These are phyloP conservation scores for Melinaea menophilus DNA, from an alignment of 2,888 invertebrate genomes.

Conservation along the genomic window DNA sequence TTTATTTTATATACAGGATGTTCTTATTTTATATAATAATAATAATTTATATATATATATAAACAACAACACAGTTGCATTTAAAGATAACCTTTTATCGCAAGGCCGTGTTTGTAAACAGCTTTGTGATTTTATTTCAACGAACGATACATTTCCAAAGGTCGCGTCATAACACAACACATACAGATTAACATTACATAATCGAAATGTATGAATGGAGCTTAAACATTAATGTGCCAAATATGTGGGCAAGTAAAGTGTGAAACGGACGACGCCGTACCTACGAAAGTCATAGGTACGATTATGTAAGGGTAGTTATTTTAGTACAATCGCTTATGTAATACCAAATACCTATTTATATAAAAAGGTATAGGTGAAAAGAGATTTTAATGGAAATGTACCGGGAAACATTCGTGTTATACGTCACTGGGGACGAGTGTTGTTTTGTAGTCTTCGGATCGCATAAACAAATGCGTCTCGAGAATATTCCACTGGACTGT, in stretches of 20 bases:
- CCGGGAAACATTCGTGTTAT: constrained; percentile 5
- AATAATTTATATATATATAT: neutral
- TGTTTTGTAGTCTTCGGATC: constrained; percentile 20
- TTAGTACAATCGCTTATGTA: neutral
- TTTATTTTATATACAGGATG: neutral
- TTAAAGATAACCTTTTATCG: constrained; percentile 61
- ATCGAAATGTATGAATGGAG: constrained; percentile 21
- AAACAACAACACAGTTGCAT: constrained; percentile 44
- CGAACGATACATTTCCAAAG: constrained; percentile 43
- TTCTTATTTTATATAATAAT: neutral
- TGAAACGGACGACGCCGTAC: neutral
- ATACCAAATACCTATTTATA: no score
- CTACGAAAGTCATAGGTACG: neutral
- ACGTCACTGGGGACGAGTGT: constrained; percentile 18
- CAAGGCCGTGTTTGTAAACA: constrained; percentile 64
- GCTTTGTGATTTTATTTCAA: constrained; percentile 41
- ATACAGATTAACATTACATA: constrained; percentile 22
- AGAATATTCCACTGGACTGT: constrained; percentile 70
- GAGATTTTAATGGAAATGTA: constrained; percentile 4
- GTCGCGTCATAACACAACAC: constrained; percentile 37
- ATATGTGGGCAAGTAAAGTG: constrained; percentile 12
- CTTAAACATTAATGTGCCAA: constrained; percentile 7
- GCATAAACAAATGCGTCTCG: constrained; percentile 58
- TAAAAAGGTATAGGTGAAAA: no score
- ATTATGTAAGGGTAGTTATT: neutral